Percentiles rank a stretch among this genome's conserved stretches.
Conservation (phyloP, 92 coral and sea anemone species). For the Parazoanthus darwini region DNA sequence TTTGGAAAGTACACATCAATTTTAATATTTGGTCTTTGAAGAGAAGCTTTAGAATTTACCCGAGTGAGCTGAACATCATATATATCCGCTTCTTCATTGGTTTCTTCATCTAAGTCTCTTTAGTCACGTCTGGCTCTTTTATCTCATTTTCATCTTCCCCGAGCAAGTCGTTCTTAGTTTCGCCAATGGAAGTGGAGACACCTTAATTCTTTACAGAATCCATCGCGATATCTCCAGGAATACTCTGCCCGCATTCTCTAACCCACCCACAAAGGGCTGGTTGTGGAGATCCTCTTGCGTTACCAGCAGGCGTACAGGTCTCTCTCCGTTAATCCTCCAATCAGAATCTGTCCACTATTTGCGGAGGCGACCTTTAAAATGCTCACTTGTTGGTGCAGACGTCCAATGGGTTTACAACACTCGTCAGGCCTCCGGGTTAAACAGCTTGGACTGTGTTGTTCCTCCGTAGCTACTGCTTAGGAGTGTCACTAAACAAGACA, state of each 20-base stretch:
- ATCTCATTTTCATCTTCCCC: conserved; percentile 18
- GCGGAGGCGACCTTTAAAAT: background rate
- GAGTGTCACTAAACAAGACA: too few relatives aligned
- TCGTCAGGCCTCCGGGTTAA: conserved; percentile 51
- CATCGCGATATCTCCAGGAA: conserved; percentile 26
- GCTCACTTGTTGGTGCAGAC: too few relatives aligned
- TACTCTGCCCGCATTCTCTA: conserved; percentile 28
- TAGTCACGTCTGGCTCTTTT: background rate
- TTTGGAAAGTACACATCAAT: too few relatives aligned
- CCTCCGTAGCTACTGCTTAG: too few relatives aligned
- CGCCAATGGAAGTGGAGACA: conserved; percentile 36
- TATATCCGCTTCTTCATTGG: background rate
- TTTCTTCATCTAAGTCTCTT: background rate
- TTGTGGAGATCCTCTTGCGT: conserved; percentile 22
- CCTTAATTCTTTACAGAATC: conserved; percentile 36
- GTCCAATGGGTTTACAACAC: background rate
- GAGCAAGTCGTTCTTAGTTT: conserved; percentile 3
- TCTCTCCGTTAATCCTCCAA: conserved; percentile 32
- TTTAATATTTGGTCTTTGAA: too few relatives aligned
- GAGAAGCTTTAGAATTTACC: too few relatives aligned
- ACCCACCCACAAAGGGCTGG: conserved; percentile 31
- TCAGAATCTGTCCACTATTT: background rate
- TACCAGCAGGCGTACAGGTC: conserved; percentile 40
- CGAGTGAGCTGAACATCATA: background rate
- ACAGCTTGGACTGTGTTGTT: conserved; percentile 1